These are phyloP conservation scores for Pelecanus crispus DNA, from an alignment of 2,113 vertebrate genomes.

Conservation along the genomic window DNA sequence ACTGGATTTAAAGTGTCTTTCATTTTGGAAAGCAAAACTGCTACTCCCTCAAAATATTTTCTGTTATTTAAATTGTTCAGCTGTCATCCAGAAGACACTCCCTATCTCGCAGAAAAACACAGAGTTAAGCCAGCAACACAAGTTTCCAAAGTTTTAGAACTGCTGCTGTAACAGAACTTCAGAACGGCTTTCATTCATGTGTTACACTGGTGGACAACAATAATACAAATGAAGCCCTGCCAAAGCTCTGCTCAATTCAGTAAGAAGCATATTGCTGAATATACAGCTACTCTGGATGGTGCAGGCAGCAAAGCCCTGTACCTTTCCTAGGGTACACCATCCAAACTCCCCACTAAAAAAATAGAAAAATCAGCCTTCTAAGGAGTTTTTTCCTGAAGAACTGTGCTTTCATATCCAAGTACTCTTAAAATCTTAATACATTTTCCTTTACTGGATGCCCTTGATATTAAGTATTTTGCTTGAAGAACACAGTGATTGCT, in stretches of 20 bases:
- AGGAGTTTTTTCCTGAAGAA: background rate
- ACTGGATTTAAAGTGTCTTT: background rate
- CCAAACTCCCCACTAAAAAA: background rate
- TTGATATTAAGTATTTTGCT: background rate
- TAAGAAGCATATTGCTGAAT: background rate
- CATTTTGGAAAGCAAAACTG: background rate
- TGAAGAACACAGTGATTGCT: background rate
- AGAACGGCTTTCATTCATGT: background rate
- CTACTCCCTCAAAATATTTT: background rate
- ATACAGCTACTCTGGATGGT: background rate
- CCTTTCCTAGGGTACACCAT: background rate
- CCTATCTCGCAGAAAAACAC: background rate
- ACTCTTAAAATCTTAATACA: background rate
- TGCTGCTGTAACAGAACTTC: background rate
- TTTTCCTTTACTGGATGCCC: background rate
- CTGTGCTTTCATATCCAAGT: background rate
- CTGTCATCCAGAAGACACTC: background rate
- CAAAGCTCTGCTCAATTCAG: background rate
- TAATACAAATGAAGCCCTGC: background rate
- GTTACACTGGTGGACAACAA: background rate
- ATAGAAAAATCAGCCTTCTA: background rate
- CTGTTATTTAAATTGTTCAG: background rate
- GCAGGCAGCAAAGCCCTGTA: background rate
- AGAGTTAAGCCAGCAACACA: background rate
- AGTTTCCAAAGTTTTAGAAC: background rate